Conservation (phyloP, 2,797 vertebrate genomes). For the Bradypodion ventrale region DNA sequence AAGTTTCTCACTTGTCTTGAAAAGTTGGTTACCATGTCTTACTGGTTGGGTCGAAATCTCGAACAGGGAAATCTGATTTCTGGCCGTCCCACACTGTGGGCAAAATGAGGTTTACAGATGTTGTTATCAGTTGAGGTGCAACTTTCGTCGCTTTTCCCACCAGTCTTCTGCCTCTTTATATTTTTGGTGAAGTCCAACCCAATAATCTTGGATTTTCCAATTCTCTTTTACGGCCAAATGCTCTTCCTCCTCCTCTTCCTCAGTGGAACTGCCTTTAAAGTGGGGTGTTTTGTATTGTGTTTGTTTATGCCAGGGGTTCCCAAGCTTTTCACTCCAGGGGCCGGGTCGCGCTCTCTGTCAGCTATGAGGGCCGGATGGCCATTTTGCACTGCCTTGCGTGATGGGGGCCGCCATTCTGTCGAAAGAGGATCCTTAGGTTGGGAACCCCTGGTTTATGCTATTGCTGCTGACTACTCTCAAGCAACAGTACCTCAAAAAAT, state of each 20-base stretch:
- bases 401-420: too few relatives aligned
- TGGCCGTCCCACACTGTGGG: background rate
- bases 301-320: too few relatives aligned
- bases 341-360: too few relatives aligned
- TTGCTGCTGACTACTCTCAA: background rate
- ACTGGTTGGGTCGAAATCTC: background rate
- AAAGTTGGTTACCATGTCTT: background rate
- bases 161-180: conserved; percentile 36
- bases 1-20: background rate
- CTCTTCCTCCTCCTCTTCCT: conserved; percentile 33
- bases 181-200: conserved; percentile 37
- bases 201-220: background rate
- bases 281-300: conserved; percentile 1
- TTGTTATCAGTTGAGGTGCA: background rate
- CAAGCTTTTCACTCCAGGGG: too few relatives aligned
- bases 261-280: background rate
- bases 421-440: too few relatives aligned
- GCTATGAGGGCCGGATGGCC: too few relatives aligned
- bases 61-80: background rate
- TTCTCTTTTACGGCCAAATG: background rate
- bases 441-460: too few relatives aligned
- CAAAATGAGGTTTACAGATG: background rate
- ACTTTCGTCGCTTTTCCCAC: background rate
- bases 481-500: too few relatives aligned
- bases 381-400: too few relatives aligned